phyloP scores from a whole-genome alignment of 2,797 vertebrate genomes.

The Tenualosa ilisha region DNA sequence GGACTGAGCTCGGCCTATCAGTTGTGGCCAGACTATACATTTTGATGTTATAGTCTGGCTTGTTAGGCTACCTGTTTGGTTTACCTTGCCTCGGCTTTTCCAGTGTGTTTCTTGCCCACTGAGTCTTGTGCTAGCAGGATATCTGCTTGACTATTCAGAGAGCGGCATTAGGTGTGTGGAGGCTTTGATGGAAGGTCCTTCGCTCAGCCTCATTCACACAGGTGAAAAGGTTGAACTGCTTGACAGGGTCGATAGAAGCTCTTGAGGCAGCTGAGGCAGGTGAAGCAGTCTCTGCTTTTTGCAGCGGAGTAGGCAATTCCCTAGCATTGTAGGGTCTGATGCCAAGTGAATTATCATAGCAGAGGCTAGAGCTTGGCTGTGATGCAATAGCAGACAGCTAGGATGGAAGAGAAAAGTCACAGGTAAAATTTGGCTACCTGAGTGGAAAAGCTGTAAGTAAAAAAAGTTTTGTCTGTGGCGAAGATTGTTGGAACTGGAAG shows the following conservation, averaged over 20 bases:
- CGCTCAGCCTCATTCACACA: slow-evolving; percentile 47
- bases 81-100: not conserved
- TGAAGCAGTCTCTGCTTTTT: not conserved
- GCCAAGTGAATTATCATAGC: not conserved
- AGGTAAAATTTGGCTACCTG: too few relatives aligned
- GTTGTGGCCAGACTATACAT: too few relatives aligned
- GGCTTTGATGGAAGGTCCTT: slow-evolving; percentile 54
- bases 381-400: not conserved
- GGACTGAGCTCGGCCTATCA: too few relatives aligned
- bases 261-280: not conserved
- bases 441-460: not conserved
- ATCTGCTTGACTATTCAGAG: not conserved
- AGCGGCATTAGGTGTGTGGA: not conserved
- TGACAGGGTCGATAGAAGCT: slow-evolving; percentile 11
- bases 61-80: too few relatives aligned
- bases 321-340: not conserved
- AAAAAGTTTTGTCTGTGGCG: not conserved
- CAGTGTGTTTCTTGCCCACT: not conserved
- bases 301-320: not conserved
- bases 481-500: not conserved
- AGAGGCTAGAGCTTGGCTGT: not conserved
- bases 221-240: slow-evolving; percentile 24
- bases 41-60: too few relatives aligned
- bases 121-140: not conserved
- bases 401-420: not conserved